Evolutionary conservation across 2,797 vertebrate species (phyloP).

Genomic region (Gephyroberyx darwinii): DNA sequence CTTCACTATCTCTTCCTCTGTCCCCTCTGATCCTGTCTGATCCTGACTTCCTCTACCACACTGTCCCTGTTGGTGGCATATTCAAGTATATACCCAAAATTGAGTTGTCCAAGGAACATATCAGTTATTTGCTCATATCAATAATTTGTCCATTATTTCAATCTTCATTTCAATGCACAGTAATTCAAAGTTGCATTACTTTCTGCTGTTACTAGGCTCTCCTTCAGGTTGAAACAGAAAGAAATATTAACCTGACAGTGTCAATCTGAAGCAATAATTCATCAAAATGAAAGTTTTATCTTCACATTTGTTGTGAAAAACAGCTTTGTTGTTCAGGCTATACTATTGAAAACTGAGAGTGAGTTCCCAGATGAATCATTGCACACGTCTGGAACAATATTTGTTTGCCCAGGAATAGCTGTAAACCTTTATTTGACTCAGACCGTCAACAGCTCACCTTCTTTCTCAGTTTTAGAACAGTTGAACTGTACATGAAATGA

Average conservation of each 20-base stretch:
- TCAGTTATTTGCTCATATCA: too few relatives aligned
- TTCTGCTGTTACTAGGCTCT: not conserved
- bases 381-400: not conserved
- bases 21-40: conserved; percentile 5
- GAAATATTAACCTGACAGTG: conserved; percentile 4
- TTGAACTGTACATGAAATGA: conserved; percentile 17
- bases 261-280: not conserved
- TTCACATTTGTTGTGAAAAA: not conserved
- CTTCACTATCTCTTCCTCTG: conserved; percentile 7
- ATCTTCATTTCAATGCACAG: not conserved
- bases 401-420: conserved; percentile 1
- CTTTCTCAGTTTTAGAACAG: too few relatives aligned
- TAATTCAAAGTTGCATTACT: not conserved
- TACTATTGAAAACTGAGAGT: not conserved
- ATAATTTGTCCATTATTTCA: not conserved
- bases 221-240: conserved; percentile 6
- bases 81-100: not conserved
- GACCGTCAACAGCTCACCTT: conserved; percentile 6
- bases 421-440: conserved; percentile 15
- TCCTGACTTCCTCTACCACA: conserved; percentile 21
- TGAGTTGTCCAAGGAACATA: too few relatives aligned
- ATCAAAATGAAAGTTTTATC: not conserved
- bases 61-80: conserved; percentile 17
- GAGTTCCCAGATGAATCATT: not conserved
- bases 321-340: conserved; percentile 13